Evolutionary conservation across 1,140 invertebrate genomes (phyloP), one percentile per base, ranked within the genome.

Genomic region (Apis florea): DNA sequence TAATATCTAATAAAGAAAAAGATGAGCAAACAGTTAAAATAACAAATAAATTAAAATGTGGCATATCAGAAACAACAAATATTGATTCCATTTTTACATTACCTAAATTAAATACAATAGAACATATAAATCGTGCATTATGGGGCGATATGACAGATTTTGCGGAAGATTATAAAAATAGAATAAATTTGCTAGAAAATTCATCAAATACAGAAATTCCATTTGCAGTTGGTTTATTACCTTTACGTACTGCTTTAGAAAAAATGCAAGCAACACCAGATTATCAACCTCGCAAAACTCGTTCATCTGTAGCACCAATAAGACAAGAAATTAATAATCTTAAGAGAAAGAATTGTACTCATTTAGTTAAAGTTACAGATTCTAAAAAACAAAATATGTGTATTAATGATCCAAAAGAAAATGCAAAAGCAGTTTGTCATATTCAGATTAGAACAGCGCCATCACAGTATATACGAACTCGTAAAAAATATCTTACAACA

Each of bases 211-310:
- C 93, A 17, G 91, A 94, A 83, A 94, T 94, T 66, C 94, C 94
- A 9, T 94, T 93, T 77, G 94, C 94, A 6, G 93, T 94, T 24
- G 94, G 94, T 6, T 79, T 94, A 26, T 82, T 94, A 59, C 94
- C 94, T 21, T 68, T 94, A 10, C 89, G 93, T 58, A 93, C 93
- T 26, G 94, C 94, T 31, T 70, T 94, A 0, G 94, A 94, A 68
- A 92, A 92, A 79, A 93, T 94, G 90, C 94, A 94, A 78, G 92
- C 93, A 2, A 94, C 91, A 66, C 90, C 92, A 0, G 94, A 94
- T 87, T 93, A 94, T 85, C 94, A 94, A 19, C 94, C 94, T 10
- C 85, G 93, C 9, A 94, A 94, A 87, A 94, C 93, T 9, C 86
- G 94, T 47, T 94, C 93, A 2, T 94, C 92, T 0, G 92, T 91